phyloP scores from a whole-genome alignment of 2,113 vertebrate species.

The Pelusios castaneus region DNA sequence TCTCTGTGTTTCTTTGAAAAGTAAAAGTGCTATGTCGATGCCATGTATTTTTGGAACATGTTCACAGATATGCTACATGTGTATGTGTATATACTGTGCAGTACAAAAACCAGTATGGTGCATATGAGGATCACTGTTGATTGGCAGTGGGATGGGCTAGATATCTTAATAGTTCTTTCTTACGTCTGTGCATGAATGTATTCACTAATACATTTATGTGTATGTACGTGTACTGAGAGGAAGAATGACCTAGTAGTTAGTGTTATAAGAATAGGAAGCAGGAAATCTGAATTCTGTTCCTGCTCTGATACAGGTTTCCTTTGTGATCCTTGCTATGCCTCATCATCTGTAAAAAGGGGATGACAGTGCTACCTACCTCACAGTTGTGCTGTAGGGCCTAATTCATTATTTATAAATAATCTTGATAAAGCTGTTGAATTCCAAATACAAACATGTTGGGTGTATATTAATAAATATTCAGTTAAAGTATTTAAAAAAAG shows the following conservation, averaged over 20 bases:
- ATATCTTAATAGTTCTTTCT: not conserved
- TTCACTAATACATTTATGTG: not conserved
- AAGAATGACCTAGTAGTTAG: not conserved
- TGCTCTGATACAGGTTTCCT: not conserved
- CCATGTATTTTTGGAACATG: not conserved
- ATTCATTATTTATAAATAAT: constrained; percentile 3
- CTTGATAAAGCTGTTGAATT: not conserved
- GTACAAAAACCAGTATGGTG: not conserved
- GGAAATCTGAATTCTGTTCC: not conserved
- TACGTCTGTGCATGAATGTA: not conserved
- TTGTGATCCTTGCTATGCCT: not conserved
- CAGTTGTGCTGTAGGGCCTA: not conserved
- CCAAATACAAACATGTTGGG: not conserved
- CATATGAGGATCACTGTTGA: not conserved
- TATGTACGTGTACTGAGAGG: not conserved
- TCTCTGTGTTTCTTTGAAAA: not conserved
- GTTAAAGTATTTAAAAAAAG: not conserved
- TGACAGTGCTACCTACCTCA: not conserved
- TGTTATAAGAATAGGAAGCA: not conserved
- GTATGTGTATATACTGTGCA: not conserved
- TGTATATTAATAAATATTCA: not conserved
- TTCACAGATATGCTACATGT: not conserved
- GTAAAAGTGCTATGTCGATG: not conserved
- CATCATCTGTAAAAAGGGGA: not conserved
- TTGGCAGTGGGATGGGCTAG: not conserved